Evolutionary conservation across 2,113 vertebrate species (phyloP), one percentile per base, ranked within the genome.

Genomic region (Sturnira hondurensis): DNA sequence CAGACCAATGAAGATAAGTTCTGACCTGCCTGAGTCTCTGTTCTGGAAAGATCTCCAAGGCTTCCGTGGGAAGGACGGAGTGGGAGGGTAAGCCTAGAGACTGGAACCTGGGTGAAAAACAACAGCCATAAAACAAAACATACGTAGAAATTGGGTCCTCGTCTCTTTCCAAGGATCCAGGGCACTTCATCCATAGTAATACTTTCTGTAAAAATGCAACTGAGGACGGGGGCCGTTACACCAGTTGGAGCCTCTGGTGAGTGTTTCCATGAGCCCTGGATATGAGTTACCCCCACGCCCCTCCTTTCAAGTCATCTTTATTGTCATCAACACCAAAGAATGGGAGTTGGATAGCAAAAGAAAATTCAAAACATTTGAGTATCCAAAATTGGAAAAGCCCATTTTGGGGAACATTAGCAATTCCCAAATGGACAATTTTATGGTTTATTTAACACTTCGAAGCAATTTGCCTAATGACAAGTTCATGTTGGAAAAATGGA

Each of bases 361-460:
- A 96, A 93, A 94, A 97, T 93, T 95, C 76, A 95, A 98, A 98
- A 97, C 89, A 97, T 97, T 97, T 96, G 86, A 90, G 43, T 74
- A 92, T 87, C 96, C 93, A 96, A 97, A 96, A 78, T 89, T 94
- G 83, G 94, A 54, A 96, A 97, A 97, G 47, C 63, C 52, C 96
- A 77, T 81, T 97, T 95, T 95, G 67, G 95, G 93, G 95, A 96
- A 97, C 58, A 96, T 95, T 88, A 96, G 78, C 78, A 96, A 86
- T 88, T 93, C 71, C 80, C 95, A 93, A 96, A 86, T 0, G 0
- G 81, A 93, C 73, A 85, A 90, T 97, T 97, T 95, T 96, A 97
- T 43, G 90, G 76, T 91, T 94, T 94, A 87, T 97, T 98, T 98
- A 97, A 95, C 95, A 97, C 93, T 98, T 97, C 91, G 91, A 96